Evolutionary conservation across 2,113 vertebrate species (phyloP).

Genomic region (Sitta europaea): DNA sequence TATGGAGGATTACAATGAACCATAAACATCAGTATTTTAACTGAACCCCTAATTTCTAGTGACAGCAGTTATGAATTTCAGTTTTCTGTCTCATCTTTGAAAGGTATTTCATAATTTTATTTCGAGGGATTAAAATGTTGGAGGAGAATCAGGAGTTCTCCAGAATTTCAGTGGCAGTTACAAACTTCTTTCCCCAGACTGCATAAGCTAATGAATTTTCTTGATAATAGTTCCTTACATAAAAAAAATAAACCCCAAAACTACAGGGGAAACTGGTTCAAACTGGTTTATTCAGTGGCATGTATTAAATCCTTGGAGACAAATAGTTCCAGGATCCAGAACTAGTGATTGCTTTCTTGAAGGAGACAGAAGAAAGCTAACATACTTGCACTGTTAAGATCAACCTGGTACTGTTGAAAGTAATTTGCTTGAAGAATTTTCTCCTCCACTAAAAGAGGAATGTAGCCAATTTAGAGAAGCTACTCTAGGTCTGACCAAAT

Average conservation of each 20-base stretch:
- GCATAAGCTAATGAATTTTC: not conserved
- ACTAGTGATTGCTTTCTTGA: not conserved
- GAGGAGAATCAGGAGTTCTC: not conserved
- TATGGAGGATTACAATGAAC: not conserved
- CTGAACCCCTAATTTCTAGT: not conserved
- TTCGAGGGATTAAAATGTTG: not conserved
- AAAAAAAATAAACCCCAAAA: not conserved
- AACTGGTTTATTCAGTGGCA: not conserved
- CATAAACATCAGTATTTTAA: not conserved
- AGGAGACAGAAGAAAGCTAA: not conserved
- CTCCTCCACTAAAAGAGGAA: not conserved
- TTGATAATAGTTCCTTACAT: not conserved
- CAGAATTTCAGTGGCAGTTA: not conserved
- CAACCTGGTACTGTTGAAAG: not conserved
- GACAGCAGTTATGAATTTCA: not conserved
- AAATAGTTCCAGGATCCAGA: not conserved
- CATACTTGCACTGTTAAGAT: not conserved
- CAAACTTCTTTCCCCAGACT: not conserved
- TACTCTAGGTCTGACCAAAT: not conserved
- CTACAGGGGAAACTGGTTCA: not conserved
- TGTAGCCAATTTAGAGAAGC: not conserved
- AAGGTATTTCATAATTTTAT: not conserved
- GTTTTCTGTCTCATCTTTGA: not conserved
- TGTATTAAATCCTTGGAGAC: not conserved
- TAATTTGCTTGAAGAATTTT: not conserved